Conservation (phyloP, 1,140 invertebrate genomes). For the Apolygus lucorum region DNA sequence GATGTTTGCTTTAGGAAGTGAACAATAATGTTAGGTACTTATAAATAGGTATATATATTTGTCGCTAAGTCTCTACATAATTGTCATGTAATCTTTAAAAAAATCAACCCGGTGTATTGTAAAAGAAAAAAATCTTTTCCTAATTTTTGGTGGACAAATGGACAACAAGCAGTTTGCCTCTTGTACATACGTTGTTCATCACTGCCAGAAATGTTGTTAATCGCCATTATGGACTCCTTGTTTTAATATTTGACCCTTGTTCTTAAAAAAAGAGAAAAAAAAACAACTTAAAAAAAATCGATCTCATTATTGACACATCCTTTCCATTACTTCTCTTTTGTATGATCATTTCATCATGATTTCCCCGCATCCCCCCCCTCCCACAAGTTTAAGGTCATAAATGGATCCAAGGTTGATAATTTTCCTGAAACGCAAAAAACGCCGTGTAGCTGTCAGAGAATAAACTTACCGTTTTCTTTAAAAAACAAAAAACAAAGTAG, state of each 20-base stretch:
- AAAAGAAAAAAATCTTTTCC: not conserved
- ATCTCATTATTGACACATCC: conserved; percentile 11
- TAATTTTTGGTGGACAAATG: conserved; percentile 9
- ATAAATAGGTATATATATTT: conserved; percentile 14
- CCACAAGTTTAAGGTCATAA: too few species aligned
- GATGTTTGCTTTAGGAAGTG: conserved; percentile 16
- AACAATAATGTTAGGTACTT: conserved; percentile 13
- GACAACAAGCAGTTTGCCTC: conserved; percentile 10
- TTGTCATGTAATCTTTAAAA: conserved; percentile 12
- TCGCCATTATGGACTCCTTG: conserved; percentile 16
- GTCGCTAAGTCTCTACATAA: conserved; percentile 15
- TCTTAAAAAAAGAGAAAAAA: conserved; percentile 18
- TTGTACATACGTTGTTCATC: conserved; percentile 22
- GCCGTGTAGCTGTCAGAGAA: too few species aligned
- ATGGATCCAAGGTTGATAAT: too few species aligned
- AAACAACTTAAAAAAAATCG: not conserved
- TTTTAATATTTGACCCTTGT: conserved; percentile 21
- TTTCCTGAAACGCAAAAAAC: too few species aligned
- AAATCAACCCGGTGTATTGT: conserved; percentile 12
- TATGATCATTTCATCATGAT: not conserved
- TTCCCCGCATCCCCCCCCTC: too few species aligned
- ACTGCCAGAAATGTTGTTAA: conserved; percentile 21
- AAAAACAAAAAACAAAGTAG: too few species aligned
- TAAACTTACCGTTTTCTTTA: too few species aligned
- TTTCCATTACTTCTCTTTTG: not conserved